Evolutionary conservation across 1,140 invertebrate genomes (phyloP), one percentile per base, ranked within the genome.

Genomic region (Trigoniulus corallinus): DNA sequence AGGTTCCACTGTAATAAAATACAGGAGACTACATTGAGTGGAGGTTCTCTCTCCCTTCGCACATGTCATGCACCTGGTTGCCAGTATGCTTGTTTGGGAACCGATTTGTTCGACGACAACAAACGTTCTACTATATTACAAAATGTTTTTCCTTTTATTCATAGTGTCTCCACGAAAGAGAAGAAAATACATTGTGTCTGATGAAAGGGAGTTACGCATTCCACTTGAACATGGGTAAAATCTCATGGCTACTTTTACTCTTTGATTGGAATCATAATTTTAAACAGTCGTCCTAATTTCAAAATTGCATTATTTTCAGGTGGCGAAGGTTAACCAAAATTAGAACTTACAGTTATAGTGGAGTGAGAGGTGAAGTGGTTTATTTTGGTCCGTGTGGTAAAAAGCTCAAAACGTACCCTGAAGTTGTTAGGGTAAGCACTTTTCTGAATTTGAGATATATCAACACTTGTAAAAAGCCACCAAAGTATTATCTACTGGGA

Each of bases 281-380:
- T 34, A 7, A 7, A 7, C 15, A 15, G 29, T 34, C 15, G n/a
- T 7, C 29, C 7, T 34, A 34, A 34, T 34, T 34, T 34, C 15
- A 7, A 7, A 7, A 7, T 7, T 7, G 7, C 15, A 34, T 34
- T 34, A 7, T 7, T 50, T 42, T n/a, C 42, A 65, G 62, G 20
- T 96, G 89, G 89, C 82, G 82, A 59, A 69, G 92, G 37, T 82
- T 92, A 61, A 95, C 89, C 0, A 74, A 86, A 42, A 91, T 93
- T 52, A 44, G 59, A 12, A 53, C 55, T 18, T 58, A 59, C 37
- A 61, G 52, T n/a, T 58, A 61, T 46, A 59, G 58, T 20, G 77
- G 78, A 43, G 79, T 88, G 48, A 80, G 81, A 58, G 84, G 84
- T 25, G 84, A 87, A 61, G 88, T 94, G n/a, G 76, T 78, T 24